Evolutionary conservation across 1,140 invertebrate genomes (phyloP).

Genomic region (Achatina immaculata): DNA sequence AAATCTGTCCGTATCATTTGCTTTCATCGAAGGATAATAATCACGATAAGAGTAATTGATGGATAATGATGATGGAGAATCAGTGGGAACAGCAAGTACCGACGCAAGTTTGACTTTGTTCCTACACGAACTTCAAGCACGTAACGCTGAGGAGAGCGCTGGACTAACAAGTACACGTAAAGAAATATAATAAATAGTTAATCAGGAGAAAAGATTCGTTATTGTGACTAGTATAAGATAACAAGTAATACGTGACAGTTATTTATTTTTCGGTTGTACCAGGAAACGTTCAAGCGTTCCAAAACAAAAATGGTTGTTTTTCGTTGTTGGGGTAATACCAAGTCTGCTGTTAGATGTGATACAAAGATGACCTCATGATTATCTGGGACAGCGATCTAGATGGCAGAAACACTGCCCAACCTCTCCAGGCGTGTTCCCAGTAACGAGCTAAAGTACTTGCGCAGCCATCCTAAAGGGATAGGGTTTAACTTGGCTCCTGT

Average conservation of each 20-base stretch:
- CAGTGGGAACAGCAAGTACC: conserved; percentile 19
- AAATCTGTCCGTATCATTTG: background rate
- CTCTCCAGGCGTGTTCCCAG: too few species aligned
- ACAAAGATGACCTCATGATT: too few species aligned
- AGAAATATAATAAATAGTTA: background rate
- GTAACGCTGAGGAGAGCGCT: background rate
- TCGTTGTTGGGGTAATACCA: background rate
- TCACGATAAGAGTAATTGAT: background rate
- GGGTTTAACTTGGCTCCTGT: too few species aligned
- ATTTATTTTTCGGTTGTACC: background rate
- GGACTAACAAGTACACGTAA: background rate
- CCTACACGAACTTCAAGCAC: conserved; percentile 23
- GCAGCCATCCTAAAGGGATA: too few species aligned
- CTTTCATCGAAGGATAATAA: background rate
- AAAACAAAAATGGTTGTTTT: background rate
- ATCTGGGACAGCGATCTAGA: too few species aligned
- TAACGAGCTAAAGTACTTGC: too few species aligned
- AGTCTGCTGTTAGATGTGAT: too few species aligned
- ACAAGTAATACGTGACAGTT: background rate
- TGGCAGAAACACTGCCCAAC: too few species aligned
- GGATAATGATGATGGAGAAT: conserved; percentile 33
- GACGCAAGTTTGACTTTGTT: conserved; percentile 34
- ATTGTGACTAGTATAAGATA: background rate
- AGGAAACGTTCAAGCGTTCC: background rate
- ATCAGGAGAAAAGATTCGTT: background rate